These are phyloP conservation scores for Rattus norvegicus DNA, from an alignment of 2,113 vertebrate species.

Conservation along the genomic window DNA sequence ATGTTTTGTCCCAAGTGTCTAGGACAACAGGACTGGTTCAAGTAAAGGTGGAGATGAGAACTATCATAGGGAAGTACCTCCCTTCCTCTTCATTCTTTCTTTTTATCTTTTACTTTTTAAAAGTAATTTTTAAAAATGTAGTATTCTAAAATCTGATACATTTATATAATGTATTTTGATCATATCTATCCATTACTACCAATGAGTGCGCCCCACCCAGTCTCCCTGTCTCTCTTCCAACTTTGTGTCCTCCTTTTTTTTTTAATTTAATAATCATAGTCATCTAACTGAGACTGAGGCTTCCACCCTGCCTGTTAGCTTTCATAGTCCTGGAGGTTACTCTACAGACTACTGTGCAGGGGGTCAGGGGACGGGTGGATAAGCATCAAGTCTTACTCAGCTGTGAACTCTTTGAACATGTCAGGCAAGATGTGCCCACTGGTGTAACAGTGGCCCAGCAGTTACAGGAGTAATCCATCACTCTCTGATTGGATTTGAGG, in stretches of 20 bases:
- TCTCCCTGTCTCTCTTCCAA: neutral
- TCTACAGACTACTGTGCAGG: neutral
- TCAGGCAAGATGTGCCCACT: neutral
- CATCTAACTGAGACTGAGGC: neutral
- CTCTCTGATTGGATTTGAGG: neutral
- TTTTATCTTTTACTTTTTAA: neutral
- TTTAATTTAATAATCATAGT: neutral
- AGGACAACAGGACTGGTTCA: neutral
- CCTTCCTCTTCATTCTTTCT: neutral
- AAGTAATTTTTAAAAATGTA: neutral
- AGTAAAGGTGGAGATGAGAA: neutral
- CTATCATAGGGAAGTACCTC: neutral
- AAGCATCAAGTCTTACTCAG: neutral
- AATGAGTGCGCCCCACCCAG: too few species aligned
- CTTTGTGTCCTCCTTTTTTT: neutral
- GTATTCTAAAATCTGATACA: neutral
- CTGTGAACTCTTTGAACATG: neutral
- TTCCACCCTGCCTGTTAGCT: neutral
- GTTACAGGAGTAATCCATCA: neutral
- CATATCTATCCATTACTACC: too few species aligned
- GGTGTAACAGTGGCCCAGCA: too few species aligned
- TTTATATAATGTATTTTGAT: neutral
- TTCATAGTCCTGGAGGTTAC: neutral
- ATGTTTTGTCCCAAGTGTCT: neutral
- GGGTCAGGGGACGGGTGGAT: neutral